Evolutionary conservation across 2,113 vertebrate species (phyloP).

Genomic region (pig (Sus scrofa)): T2T-Sscrofa CM000818.6:100493001-100493500

Average conservation of each 20-base stretch:
- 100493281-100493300: neutral
- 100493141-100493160: neutral
- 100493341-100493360: neutral
- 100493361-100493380: neutral
- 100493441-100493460: neutral
- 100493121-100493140: neutral
- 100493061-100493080: conserved; percentile 19
- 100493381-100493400: neutral
- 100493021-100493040: neutral
- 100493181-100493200: conserved; percentile 42
- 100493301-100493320: neutral
- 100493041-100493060: conserved; percentile 23
- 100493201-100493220: neutral
- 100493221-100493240: neutral
- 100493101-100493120: conserved; percentile 9
- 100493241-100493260: neutral
- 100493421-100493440: neutral
- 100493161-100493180: neutral
- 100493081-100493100: neutral
- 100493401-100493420: neutral
- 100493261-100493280: neutral
- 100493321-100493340: neutral
- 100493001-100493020: conserved; percentile 35
- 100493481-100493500: neutral
- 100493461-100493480: neutral